phyloP scores from a whole-genome alignment of 2,113 vertebrate genomes.

The Globicephala melas region DNA sequence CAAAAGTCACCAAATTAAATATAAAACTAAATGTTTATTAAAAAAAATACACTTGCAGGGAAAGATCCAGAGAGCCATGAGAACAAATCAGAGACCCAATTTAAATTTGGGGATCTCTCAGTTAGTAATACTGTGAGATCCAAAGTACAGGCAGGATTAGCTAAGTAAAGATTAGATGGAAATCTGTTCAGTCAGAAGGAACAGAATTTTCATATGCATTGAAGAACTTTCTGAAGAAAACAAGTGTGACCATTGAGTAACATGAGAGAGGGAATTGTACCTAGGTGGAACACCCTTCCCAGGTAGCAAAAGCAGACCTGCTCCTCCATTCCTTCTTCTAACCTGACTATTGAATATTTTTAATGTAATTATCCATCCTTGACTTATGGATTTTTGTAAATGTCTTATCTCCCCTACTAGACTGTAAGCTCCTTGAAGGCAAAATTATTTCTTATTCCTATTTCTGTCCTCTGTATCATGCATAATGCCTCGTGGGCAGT shows the following conservation, averaged over 20 bases:
- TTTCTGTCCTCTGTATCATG: background rate
- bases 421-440: background rate
- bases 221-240: background rate
- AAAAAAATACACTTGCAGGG: background rate
- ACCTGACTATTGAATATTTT: rapidly evolving
- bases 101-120: background rate
- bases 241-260: background rate
- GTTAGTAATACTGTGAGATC: background rate
- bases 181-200: background rate
- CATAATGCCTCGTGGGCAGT: background rate
- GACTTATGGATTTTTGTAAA: background rate
- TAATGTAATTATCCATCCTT: background rate
- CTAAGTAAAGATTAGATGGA: background rate
- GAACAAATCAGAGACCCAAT: background rate
- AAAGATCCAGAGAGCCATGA: background rate
- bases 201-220: background rate
- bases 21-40: background rate
- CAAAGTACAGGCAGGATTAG: background rate
- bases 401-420: background rate
- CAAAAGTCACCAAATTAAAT: background rate
- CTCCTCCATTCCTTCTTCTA: background rate
- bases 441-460: background rate
- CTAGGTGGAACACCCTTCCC: rapidly evolving
- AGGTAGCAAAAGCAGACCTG: rapidly evolving
- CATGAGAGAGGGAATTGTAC: background rate